phyloP scores from a whole-genome alignment of 2,113 vertebrate species.

The Noctilio leporinus region DNA sequence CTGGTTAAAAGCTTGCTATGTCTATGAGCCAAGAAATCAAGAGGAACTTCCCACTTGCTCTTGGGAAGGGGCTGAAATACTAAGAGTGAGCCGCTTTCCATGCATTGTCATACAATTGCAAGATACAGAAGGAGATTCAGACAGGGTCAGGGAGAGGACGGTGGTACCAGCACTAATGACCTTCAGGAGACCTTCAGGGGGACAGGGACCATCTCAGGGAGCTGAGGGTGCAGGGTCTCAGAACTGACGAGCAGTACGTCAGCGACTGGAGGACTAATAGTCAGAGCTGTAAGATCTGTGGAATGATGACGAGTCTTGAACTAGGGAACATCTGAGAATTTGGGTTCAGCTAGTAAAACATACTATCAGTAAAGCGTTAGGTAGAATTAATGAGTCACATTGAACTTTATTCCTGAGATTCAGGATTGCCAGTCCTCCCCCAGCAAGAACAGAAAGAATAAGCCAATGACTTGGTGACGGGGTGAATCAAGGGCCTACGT shows the following conservation, averaged over 20 bases:
- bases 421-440: accelerated
- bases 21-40: background rate
- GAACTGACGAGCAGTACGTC: accelerated
- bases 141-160: accelerated
- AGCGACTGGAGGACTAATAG: accelerated
- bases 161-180: accelerated
- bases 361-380: background rate
- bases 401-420: background rate
- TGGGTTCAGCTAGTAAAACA: background rate
- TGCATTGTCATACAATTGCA: background rate
- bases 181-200: background rate
- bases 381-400: background rate
- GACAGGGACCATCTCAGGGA: background rate
- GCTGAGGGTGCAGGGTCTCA: accelerated
- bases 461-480: background rate
- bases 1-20: background rate
- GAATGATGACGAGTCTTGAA: background rate
- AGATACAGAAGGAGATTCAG: background rate
- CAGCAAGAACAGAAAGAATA: background rate
- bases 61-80: background rate
- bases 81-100: too few relatives aligned
- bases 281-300: background rate
- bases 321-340: background rate
- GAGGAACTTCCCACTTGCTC: background rate
- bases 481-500: background rate